These are phyloP conservation scores for Thymelicus acteon DNA, from an alignment of 2,888 invertebrate genomes.

Conservation along the genomic window DNA sequence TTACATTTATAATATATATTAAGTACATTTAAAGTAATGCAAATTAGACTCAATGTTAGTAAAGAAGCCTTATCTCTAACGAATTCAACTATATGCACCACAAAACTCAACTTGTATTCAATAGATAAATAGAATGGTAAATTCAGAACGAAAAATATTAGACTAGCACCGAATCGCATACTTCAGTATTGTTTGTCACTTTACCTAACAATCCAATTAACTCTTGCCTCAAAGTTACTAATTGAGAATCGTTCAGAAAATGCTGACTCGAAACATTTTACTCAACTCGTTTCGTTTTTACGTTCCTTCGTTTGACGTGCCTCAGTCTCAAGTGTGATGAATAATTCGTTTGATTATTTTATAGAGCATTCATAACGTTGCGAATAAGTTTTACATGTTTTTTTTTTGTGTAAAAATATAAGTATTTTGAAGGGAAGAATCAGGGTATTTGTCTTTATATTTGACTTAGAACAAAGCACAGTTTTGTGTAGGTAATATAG, in stretches of 20 bases:
- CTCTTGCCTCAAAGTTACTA: constrained; percentile 59
- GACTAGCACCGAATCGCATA: constrained; percentile 22
- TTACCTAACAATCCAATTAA: constrained; percentile 67
- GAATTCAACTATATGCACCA: too few species aligned
- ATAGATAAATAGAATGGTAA: too few species aligned
- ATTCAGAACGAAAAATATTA: background rate
- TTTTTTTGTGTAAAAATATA: background rate
- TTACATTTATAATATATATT: too few species aligned
- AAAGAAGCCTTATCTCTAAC: too few species aligned
- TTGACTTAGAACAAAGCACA: too few species aligned
- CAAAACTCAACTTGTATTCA: too few species aligned
- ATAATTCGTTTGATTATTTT: background rate
- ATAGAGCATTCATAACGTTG: background rate
- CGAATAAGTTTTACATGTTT: background rate
- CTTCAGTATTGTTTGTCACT: constrained; percentile 52
- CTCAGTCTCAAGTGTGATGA: constrained; percentile 20
- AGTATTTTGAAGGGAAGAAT: too few species aligned
- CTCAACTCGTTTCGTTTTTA: constrained; percentile 18
- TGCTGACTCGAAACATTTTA: constrained; percentile 21
- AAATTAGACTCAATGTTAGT: too few species aligned
- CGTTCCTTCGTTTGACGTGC: constrained; percentile 16
- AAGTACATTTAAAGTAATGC: too few species aligned
- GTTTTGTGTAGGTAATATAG: too few species aligned
- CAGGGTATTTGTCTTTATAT: too few species aligned
- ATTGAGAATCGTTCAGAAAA: constrained; percentile 48